Evolutionary conservation across 2,888 invertebrate genomes (phyloP), one percentile per base, ranked within the genome.

Genomic region (Phaedon cochleariae): DNA sequence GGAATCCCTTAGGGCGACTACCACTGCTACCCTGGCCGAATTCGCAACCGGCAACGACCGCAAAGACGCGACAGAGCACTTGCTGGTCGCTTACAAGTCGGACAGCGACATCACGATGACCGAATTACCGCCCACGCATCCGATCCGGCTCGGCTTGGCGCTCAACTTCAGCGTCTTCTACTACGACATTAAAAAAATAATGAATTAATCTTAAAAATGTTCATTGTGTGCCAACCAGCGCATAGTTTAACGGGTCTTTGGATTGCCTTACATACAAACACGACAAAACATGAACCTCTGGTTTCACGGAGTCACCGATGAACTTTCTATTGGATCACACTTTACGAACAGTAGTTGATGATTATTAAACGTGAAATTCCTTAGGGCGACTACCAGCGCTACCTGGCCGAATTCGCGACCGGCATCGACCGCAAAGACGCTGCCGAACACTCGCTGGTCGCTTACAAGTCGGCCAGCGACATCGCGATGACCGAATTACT

Each of bases 111-210:
- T 96, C 85, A 97, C 97, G 82, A 95, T 95, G 93, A 93, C 92
- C 82, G 96, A 97, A 86, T 88, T 98, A 86, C 94, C 96, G 76
- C 96, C 97, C 81, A 97, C 97, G 83, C 97, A 98, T 87, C 97
- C 97, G 81, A 97, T 98, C 84, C 69, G 77, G n/a, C n/a, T n/a
- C n/a, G 97, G 97, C 72, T 89, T 98, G 86, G 97, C 97, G 80
- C 92, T 97, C 83, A 98, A 98, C 88, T 98, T 98, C 90, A 97
- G 97, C 80, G 98, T 98, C 82, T 98, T 98, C 88, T 98, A 98
- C 88, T 98, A 98, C 86, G 98, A 98, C 90, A 98, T 98, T 86
- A 90, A 98, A 85, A 97, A 97, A n/a, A n/a, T n/a, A n/a, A n/a
- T n/a, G n/a, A n/a, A n/a, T n/a, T n/a, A n/a, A n/a, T n/a, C n/a